Evolutionary conservation across 2,888 invertebrate genomes (phyloP), one percentile per base, ranked within the genome.

Genomic region (Pardosa pseudoannulata): DNA sequence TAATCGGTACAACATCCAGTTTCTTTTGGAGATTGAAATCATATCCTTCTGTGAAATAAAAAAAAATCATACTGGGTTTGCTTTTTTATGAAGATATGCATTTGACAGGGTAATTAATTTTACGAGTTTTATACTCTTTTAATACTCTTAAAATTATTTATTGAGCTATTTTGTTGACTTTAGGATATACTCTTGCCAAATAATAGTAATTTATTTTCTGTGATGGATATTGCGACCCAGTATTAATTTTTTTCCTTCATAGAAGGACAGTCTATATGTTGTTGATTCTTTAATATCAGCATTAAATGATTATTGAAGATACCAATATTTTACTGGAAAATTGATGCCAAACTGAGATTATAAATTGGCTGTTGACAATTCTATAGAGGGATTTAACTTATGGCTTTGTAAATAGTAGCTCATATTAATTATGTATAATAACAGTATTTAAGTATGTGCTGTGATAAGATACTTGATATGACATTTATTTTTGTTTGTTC

Each of bases 361-460:
- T 83, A 39, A 71, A 83, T 83, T 76, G 76, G 82, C 82, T 83
- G 82, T 83, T 83, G 76, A 82, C 27, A 56, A 62, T 70, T 82
- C 75, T 81, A 50, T 67, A 71, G 64, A 82, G 31, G 64, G 39
- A 50, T 76, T 72, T 50, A 76, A 64, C 36, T 29, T 72, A 71
- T 41, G 31, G 76, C 82, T 83, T 72, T 83, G 76, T 83, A 83
- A 72, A 83, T 82, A 82, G 39, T 56, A 81, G 65, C 72, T 50
- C 68, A 67, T 80, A 80, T 79, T 41, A 67, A 72, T 75, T 75
- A 70, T 82, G 70, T 75, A 82, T 82, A 74, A 56, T 76, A 76
- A 65, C 82, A 83, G 82, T 83, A 83, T 83, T 83, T 72, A 31
- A 76, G 64, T 83, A 83, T 78, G 83, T 83, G 83, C 83, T 83